phyloP scores from a whole-genome alignment of 2,888 invertebrate species.

The Zootermopsis nevadensis region DNA sequence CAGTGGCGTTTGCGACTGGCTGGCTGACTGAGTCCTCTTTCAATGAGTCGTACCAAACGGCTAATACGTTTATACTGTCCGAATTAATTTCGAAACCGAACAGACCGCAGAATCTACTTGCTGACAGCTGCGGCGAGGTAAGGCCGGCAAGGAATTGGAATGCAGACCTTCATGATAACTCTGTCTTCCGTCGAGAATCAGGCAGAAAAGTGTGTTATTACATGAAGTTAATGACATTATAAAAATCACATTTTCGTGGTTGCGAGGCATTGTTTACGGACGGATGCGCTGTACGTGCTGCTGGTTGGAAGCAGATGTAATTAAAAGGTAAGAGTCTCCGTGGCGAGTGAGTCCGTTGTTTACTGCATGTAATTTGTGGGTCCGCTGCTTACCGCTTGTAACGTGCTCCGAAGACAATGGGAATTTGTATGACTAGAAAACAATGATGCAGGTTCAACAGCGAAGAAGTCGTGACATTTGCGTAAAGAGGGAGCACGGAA shows the following conservation, averaged over 20 bases:
- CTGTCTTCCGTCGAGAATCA: background rate
- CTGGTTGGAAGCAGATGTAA: slow-evolving; percentile 24
- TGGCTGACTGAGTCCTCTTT: no score
- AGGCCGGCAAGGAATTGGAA: no score
- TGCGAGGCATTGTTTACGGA: background rate
- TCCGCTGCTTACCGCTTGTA: background rate
- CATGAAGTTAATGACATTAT: background rate
- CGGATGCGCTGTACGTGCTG: slow-evolving; percentile 21
- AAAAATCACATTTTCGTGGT: background rate
- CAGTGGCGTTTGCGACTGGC: no score
- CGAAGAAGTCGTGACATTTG: slow-evolving; percentile 29
- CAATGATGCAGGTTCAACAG: background rate
- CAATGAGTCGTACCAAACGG: no score
- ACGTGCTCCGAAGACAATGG: slow-evolving; percentile 29
- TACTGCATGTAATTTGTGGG: slow-evolving; percentile 32
- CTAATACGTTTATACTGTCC: no score
- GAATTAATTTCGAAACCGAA: no score
- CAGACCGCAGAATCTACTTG: no score
- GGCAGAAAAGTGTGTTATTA: background rate
- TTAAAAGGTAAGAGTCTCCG: slow-evolving; percentile 26
- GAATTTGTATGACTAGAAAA: slow-evolving; percentile 15
- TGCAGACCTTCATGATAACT: no score
- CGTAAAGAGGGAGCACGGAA: slow-evolving; percentile 7
- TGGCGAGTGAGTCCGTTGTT: background rate
- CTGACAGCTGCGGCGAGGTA: no score